phyloP scores from a whole-genome alignment of 2,113 vertebrate genomes.

The Phrynosoma platyrhinos region DNA sequence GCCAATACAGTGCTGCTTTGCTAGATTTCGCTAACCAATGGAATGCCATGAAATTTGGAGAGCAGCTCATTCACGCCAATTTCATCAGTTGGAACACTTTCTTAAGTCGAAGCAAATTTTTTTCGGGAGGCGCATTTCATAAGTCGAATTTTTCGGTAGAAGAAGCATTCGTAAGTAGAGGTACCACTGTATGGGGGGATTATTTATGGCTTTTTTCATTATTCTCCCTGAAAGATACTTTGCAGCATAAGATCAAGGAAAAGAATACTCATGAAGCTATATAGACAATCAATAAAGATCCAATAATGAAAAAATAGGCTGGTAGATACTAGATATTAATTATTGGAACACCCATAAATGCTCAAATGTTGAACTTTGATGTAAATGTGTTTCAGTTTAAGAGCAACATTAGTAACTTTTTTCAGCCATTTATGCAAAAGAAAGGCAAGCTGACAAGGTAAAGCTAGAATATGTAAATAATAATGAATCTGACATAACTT shows the following conservation, averaged over 20 bases:
- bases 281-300: slow-evolving; percentile 17
- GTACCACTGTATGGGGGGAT: neutral
- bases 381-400: slow-evolving; percentile 23
- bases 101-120: too few relatives aligned
- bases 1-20: too few relatives aligned
- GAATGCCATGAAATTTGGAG: too few relatives aligned
- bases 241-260: neutral
- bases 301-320: slow-evolving; percentile 31
- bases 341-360: slow-evolving; percentile 21
- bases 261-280: slow-evolving; percentile 8
- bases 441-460: slow-evolving; percentile 4
- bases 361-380: neutral
- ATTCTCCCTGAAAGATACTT: neutral
- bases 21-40: too few relatives aligned
- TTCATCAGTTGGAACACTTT: too few relatives aligned
- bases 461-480: slow-evolving; percentile 17
- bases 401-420: neutral
- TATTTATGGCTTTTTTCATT: slow-evolving; percentile 34
- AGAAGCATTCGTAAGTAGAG: too few relatives aligned
- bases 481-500: neutral
- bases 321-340: slow-evolving; percentile 25
- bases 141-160: too few relatives aligned
- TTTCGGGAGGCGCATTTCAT: too few relatives aligned
- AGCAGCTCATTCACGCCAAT: too few relatives aligned
- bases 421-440: slow-evolving; percentile 1